phyloP scores from a whole-genome alignment of 2,113 vertebrate species.

The Neomonachus schauinslandi region DNA sequence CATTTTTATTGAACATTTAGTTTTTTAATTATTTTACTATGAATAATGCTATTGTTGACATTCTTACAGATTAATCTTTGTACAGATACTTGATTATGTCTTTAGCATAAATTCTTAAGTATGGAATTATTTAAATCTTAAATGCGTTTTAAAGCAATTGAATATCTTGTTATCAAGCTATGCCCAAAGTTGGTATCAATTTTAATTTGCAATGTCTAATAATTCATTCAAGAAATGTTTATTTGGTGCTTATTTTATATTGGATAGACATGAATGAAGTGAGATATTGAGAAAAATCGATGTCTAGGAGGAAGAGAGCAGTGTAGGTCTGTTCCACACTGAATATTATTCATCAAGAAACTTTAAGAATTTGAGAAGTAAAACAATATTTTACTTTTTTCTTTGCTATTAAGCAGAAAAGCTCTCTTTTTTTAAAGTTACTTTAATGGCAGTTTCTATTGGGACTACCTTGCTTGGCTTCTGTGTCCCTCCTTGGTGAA shows the following conservation, averaged over 20 bases:
- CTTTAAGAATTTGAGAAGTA: neutral
- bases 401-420: neutral
- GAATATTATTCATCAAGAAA: neutral
- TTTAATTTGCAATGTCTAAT: neutral
- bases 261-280: neutral
- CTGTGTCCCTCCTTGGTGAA: neutral
- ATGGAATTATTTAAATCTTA: neutral
- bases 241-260: neutral
- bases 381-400: neutral
- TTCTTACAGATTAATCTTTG: neutral
- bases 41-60: neutral
- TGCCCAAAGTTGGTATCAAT: neutral
- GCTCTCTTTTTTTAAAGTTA: neutral
- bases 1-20: neutral
- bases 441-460: neutral
- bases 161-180: neutral
- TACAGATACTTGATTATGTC: neutral
- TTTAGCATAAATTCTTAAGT: neutral
- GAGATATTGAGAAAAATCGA: neutral
- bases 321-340: neutral
- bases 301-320: neutral
- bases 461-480: neutral
- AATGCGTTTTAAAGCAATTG: neutral
- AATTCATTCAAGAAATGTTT: neutral
- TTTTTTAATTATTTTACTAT: neutral